phyloP scores from a whole-genome alignment of 1,140 invertebrate species.

The Euura lappo region DNA sequence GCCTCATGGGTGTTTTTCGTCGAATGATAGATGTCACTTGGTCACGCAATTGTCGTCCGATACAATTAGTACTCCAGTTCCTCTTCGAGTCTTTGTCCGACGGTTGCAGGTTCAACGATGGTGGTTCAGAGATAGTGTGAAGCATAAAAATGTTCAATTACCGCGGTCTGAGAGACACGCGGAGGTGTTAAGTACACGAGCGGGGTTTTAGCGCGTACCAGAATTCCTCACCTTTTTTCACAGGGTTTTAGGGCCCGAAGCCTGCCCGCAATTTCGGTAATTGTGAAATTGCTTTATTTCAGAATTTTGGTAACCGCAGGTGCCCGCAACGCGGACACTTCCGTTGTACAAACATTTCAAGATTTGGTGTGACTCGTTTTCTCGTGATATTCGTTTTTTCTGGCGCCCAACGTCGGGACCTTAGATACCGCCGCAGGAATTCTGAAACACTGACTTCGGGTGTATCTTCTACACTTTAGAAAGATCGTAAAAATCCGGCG shows the following conservation, averaged over 20 bases:
- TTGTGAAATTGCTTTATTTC: constrained; percentile 48
- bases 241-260: not conserved
- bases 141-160: too few species aligned
- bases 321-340: constrained; percentile 42
- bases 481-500: constrained; percentile 2
- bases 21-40: too few species aligned
- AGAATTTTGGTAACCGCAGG: constrained; percentile 30
- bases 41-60: too few species aligned
- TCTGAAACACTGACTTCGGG: not conserved
- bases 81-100: not conserved
- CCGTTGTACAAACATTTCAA: not conserved
- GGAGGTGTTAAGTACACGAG: not conserved
- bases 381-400: too few species aligned
- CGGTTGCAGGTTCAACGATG: not conserved
- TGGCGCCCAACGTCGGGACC: not conserved
- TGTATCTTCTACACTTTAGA: not conserved
- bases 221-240: too few species aligned
- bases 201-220: too few species aligned
- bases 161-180: not conserved
- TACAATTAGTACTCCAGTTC: too few species aligned
- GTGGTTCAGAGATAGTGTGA: not conserved
- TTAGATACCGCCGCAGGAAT: not conserved
- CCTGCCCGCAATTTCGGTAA: constrained; percentile 30
- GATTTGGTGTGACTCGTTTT: not conserved
- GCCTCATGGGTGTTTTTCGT: too few species aligned